A percentile compares a stretch with the other conserved stretches of the same genome.
Conservation (phyloP, 2,113 vertebrate species). For the Eptatretus burgeri region DNA sequence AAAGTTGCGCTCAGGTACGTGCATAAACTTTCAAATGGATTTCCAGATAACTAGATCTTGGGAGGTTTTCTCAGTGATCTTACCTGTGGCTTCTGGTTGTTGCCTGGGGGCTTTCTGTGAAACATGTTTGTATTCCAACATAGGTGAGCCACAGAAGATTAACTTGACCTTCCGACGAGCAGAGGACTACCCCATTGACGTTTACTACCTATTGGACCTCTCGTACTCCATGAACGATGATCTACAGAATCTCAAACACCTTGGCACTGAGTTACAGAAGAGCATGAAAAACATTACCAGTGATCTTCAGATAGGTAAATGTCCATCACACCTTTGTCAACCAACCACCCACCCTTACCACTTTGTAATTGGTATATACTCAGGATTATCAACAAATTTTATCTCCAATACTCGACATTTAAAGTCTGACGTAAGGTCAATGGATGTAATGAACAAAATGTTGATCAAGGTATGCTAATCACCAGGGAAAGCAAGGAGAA, state of each 20-base stretch:
- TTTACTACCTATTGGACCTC: slow-evolving; percentile 10
- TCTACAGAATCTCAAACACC: slow-evolving; percentile 9
- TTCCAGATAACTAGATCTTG: no score
- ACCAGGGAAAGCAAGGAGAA: no score
- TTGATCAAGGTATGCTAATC: no score
- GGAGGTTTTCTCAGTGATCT: no score
- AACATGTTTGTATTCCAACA: background rate
- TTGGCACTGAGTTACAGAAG: slow-evolving; percentile 8
- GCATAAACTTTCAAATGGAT: no score
- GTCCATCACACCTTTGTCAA: background rate
- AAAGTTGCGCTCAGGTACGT: slow-evolving; percentile 13
- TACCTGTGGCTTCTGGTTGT: no score
- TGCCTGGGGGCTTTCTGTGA: background rate
- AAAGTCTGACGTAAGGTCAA: no score
- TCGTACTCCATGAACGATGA: slow-evolving; percentile 9
- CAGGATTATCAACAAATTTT: no score
- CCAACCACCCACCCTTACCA: no score
- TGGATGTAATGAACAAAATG: no score
- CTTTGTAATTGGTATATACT: no score
- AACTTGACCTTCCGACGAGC: slow-evolving; percentile 7
- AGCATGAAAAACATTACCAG: slow-evolving; percentile 7
- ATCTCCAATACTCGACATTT: no score
- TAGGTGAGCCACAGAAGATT: slow-evolving; percentile 9
- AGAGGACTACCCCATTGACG: slow-evolving; percentile 9
- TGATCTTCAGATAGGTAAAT: slow-evolving; percentile 9